Evolutionary conservation across 2,113 vertebrate genomes (phyloP).

Genomic region (Callopanchax toddi): DNA sequence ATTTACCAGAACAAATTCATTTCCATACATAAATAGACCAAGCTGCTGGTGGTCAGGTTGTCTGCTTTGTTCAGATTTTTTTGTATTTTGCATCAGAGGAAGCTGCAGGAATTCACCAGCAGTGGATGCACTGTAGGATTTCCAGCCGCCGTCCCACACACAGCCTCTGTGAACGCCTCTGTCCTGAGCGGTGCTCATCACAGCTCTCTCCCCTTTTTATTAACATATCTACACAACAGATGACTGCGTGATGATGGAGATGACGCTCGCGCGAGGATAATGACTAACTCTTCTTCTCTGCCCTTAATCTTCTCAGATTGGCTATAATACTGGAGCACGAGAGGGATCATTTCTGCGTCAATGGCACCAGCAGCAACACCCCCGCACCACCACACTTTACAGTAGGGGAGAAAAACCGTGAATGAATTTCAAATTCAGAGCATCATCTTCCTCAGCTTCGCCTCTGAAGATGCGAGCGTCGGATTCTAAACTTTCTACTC

Average conservation of each 20-base stretch:
- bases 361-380: conserved; percentile 16
- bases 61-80: neutral
- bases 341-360: conserved; percentile 54
- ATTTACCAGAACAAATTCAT: neutral
- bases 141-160: neutral
- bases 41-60: neutral
- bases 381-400: conserved; percentile 14
- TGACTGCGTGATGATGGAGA: conserved; percentile 40
- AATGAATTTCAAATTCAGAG: conserved; percentile 40
- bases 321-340: conserved; percentile 34
- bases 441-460: neutral
- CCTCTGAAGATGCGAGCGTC: conserved; percentile 2
- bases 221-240: conserved; percentile 38
- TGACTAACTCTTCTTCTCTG: conserved; percentile 52
- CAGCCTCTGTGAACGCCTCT: conserved; percentile 10
- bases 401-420: conserved; percentile 23
- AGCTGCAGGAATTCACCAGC: conserved; percentile 14
- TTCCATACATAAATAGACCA: too few relatives aligned
- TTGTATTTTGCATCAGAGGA: neutral
- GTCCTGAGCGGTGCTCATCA: neutral
- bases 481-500: neutral
- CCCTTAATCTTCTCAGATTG: conserved; percentile 43
- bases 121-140: too few relatives aligned
- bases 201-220: conserved; percentile 16
- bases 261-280: conserved; percentile 38